phyloP scores from a whole-genome alignment of 2,888 invertebrate species.

The Tipula lateralis region DNA sequence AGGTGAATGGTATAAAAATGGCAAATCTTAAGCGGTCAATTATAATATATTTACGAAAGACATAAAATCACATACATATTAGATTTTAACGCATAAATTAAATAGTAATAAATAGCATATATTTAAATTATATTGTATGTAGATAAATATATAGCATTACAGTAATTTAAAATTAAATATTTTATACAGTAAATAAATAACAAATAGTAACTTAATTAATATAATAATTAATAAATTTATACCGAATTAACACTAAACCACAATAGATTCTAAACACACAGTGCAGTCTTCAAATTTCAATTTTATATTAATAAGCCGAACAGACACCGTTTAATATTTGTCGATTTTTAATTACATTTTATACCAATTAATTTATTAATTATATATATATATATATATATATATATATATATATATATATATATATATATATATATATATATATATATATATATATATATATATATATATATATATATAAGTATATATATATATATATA shows the following conservation, averaged over 20 bases:
- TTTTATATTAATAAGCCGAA: neutral
- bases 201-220: neutral
- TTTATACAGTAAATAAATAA: neutral
- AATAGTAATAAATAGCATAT: neutral
- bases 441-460: too few species aligned
- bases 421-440: too few species aligned
- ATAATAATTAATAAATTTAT: neutral
- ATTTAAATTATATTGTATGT: neutral
- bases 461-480: neutral
- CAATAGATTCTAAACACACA: neutral
- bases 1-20: neutral
- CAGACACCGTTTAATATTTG: neutral
- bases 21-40: neutral
- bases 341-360: neutral
- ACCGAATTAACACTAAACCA: neutral
- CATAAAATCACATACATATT: neutral
- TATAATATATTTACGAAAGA: neutral
- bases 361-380: too few species aligned
- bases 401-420: neutral
- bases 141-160: neutral
- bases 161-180: neutral
- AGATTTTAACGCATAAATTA: too few species aligned
- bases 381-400: neutral
- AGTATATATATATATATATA: neutral
- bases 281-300: neutral